Evolutionary conservation across 2,888 invertebrate genomes (phyloP).

Genomic region (Epicampocera succincta): DNA sequence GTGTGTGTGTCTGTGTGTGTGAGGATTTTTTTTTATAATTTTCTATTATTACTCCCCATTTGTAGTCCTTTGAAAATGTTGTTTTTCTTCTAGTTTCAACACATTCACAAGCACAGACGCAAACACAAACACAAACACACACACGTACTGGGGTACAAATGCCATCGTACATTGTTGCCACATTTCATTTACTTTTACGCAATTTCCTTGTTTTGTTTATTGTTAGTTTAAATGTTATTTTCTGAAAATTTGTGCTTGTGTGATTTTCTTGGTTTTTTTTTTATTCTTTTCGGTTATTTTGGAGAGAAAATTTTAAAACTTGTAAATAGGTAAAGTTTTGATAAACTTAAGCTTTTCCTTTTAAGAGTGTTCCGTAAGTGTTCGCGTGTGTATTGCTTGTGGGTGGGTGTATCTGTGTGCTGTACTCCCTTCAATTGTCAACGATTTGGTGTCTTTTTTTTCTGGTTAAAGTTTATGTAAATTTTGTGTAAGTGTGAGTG

Average conservation of each 20-base stretch:
- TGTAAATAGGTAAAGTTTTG: conserved; percentile 68
- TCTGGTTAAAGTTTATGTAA: neutral
- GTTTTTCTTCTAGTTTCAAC: conserved; percentile 43
- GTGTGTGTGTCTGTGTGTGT: conserved; percentile 24
- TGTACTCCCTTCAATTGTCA: conserved; percentile 7
- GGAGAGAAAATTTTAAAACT: conserved; percentile 58
- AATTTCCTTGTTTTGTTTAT: conserved; percentile 47
- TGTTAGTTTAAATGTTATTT: conserved; percentile 54
- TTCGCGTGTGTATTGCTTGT: no score
- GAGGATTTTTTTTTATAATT: conserved; percentile 65
- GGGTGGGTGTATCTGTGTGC: conserved; percentile 1
- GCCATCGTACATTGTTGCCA: conserved; percentile 41
- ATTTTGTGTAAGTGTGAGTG: neutral
- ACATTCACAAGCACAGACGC: conserved; percentile 11
- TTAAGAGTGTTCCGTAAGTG: conserved; percentile 12
- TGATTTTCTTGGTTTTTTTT: conserved; percentile 16
- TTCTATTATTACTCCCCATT: conserved; percentile 64
- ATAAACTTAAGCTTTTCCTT: conserved; percentile 57
- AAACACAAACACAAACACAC: conserved; percentile 11
- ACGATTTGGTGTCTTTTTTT: neutral
- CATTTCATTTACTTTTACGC: conserved; percentile 65
- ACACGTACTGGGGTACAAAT: no score
- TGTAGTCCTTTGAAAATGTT: conserved; percentile 49
- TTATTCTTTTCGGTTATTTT: no score
- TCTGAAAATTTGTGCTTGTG: conserved; percentile 35